Conservation (phyloP, 2,888 invertebrate genomes). For the Beris morrisii region DNA sequence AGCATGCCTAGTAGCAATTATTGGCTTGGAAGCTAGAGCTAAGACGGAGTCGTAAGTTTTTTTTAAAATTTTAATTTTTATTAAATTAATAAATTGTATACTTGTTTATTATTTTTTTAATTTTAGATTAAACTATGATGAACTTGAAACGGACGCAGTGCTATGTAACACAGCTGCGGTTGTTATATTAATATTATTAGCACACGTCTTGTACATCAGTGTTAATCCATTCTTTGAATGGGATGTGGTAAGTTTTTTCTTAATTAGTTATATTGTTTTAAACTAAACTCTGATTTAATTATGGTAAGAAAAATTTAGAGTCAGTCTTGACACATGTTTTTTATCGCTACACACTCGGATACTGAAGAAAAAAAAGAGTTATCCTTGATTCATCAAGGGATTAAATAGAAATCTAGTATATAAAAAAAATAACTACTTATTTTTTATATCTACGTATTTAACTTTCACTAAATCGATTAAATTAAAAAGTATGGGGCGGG, state of each 20-base stretch:
- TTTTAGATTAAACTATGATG: slow-evolving; percentile 6
- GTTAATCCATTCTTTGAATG: slow-evolving; percentile 30
- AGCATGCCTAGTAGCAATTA: slow-evolving; percentile 7
- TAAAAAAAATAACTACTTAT: too few species aligned
- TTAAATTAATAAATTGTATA: not conserved
- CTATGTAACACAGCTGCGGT: slow-evolving; percentile 10
- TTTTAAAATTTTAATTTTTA: not conserved
- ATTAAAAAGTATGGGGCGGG: too few species aligned
- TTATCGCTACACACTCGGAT: too few species aligned
- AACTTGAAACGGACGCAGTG: not conserved
- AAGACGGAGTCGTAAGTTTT: slow-evolving; percentile 9
- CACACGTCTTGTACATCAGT: slow-evolving; percentile 19
- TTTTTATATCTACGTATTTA: too few species aligned
- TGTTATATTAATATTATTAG: slow-evolving; percentile 3
- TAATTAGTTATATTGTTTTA: too few species aligned
- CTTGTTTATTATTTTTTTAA: not conserved
- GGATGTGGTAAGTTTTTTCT: slow-evolving; percentile 16
- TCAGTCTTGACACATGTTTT: not conserved
- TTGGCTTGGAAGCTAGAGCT: slow-evolving; percentile 5
- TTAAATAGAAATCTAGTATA: too few species aligned
- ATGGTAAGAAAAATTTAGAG: not conserved
- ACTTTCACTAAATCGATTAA: too few species aligned
- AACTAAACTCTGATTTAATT: not conserved
- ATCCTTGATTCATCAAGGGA: too few species aligned
- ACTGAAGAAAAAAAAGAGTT: too few species aligned